Evolutionary conservation across 1,140 invertebrate genomes (phyloP).

Genomic region (Papilio glaucus): DNA sequence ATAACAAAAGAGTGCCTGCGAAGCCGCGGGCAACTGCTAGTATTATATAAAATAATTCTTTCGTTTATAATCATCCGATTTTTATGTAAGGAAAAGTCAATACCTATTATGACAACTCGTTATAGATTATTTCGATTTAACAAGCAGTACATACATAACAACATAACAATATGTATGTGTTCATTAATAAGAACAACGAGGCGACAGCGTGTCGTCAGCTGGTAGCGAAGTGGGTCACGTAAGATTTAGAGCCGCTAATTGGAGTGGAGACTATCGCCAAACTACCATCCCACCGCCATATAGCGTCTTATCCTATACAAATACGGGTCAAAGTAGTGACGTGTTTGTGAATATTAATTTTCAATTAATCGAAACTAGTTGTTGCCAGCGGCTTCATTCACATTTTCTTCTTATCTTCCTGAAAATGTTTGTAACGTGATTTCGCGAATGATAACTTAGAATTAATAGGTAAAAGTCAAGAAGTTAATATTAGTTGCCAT

Average conservation of each 20-base stretch:
- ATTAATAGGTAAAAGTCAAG: too few relatives aligned
- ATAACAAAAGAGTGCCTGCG: too few relatives aligned
- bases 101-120: too few relatives aligned
- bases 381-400: background rate
- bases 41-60: too few relatives aligned
- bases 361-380: background rate
- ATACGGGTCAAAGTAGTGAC: conserved; percentile 4
- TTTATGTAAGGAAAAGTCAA: too few relatives aligned
- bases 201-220: background rate
- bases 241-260: conserved; percentile 22
- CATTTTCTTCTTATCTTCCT: too few relatives aligned
- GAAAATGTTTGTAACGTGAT: too few relatives aligned
- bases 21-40: too few relatives aligned
- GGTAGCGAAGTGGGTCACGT: conserved; percentile 17
- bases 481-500: too few relatives aligned
- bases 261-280: background rate
- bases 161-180: background rate
- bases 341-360: too few relatives aligned
- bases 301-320: background rate
- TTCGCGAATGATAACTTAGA: too few relatives aligned
- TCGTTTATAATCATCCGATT: too few relatives aligned
- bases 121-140: background rate
- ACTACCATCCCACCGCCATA: background rate
- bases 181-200: conserved; percentile 1
- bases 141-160: background rate